These are phyloP conservation scores for Lycocerus yunnanus DNA, from an alignment of 2,888 invertebrate species.

Conservation along the genomic window DNA sequence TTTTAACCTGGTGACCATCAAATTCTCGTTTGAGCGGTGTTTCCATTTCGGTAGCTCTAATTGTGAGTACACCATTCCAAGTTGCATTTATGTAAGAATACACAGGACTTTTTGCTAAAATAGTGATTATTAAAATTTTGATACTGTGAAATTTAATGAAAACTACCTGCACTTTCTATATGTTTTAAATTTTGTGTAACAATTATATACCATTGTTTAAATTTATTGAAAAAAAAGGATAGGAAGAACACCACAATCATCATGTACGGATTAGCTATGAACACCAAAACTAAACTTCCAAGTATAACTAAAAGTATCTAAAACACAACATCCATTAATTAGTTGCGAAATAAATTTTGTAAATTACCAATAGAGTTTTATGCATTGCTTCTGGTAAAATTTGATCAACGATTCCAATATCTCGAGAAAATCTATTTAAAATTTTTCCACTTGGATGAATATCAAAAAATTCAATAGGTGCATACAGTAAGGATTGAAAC, in stretches of 20 bases:
- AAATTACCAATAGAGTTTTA: conserved; percentile 58
- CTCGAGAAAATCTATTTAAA: conserved; percentile 78
- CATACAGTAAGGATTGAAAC: conserved; percentile 77
- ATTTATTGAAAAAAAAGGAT: no score
- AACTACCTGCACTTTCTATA: conserved; percentile 70
- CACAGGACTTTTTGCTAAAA: conserved; percentile 70
- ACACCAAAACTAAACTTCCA: no score
- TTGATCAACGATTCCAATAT: conserved; percentile 68
- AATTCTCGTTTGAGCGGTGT: conserved; percentile 62
- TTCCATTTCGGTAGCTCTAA: conserved; percentile 76
- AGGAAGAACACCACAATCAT: no score
- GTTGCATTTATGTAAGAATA: conserved; percentile 81
- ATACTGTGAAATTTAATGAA: background rate
- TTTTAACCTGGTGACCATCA: conserved; percentile 57
- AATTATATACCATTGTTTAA: conserved; percentile 64
- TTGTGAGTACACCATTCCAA: conserved; percentile 77
- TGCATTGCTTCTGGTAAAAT: conserved; percentile 60
- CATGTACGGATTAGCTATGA: no score
- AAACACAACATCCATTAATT: no score
- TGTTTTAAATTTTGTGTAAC: conserved; percentile 74
- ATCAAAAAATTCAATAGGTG: conserved; percentile 87
- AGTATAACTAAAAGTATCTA: no score
- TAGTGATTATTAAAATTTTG: conserved; percentile 7
- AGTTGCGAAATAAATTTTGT: background rate
- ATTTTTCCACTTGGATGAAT: conserved; percentile 79